These are phyloP conservation scores for Hymenopus coronatus DNA, from an alignment of 2,888 invertebrate genomes.

Conservation along the genomic window DNA sequence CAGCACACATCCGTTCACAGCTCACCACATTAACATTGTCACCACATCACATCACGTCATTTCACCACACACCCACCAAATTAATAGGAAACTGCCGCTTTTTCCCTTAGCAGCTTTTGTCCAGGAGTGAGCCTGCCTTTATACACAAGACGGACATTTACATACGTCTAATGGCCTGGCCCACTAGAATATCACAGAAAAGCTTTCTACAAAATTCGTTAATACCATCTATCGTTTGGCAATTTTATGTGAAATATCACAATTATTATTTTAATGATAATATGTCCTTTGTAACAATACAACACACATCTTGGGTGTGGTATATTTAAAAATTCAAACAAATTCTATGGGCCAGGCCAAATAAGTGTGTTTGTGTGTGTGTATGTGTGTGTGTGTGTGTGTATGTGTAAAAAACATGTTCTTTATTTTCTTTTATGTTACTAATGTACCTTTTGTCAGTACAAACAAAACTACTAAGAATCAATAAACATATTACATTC, in stretches of 20 bases:
- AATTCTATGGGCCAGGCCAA: slow-evolving; percentile 34
- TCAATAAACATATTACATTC: slow-evolving; percentile 16
- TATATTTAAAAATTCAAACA: slow-evolving; percentile 30
- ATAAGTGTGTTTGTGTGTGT: slow-evolving; percentile 25
- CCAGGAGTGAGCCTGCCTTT: slow-evolving; percentile 34
- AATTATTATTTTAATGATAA: background rate
- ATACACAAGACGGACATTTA: slow-evolving; percentile 23
- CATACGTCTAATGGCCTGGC: slow-evolving; percentile 43
- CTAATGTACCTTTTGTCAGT: slow-evolving; percentile 12
- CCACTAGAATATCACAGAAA: slow-evolving; percentile 52
- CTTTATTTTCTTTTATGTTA: background rate
- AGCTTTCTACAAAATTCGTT: slow-evolving; percentile 20
- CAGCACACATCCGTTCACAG: slow-evolving; percentile 14
- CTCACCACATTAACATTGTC: background rate
- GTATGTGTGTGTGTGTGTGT: slow-evolving; percentile 12
- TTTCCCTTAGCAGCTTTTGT: slow-evolving; percentile 12
- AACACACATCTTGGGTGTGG: slow-evolving; percentile 10
- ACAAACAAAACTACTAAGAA: slow-evolving; percentile 21
- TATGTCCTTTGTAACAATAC: slow-evolving; percentile 5
- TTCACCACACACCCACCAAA: slow-evolving; percentile 14
- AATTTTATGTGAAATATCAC: slow-evolving; percentile 7
- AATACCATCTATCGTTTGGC: slow-evolving; percentile 2
- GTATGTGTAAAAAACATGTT: slow-evolving; percentile 30
- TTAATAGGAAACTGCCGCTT: background rate
- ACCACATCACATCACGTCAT: slow-evolving; percentile 1